These are phyloP conservation scores for Condylostylus longicornis DNA, from an alignment of 1,140 invertebrate genomes.

Conservation along the genomic window DNA sequence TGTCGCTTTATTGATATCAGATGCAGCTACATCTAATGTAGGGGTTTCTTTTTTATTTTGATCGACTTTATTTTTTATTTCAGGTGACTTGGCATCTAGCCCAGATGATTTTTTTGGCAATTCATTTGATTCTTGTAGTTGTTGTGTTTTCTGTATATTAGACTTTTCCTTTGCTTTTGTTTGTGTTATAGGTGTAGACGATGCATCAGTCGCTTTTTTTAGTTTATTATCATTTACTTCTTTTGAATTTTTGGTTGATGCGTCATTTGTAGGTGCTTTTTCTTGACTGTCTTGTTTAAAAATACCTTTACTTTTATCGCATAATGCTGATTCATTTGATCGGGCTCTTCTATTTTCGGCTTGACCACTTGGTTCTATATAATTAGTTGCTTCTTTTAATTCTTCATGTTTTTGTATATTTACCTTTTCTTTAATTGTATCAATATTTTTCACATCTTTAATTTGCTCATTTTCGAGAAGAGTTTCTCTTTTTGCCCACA, in stretches of 20 bases:
- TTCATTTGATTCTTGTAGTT: neutral
- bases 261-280: neutral
- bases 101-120: slow-evolving; percentile 29
- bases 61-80: slow-evolving; percentile 14
- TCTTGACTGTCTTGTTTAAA: slow-evolving; percentile 1
- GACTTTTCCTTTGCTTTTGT: neutral
- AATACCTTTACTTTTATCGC: neutral
- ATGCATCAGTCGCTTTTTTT: neutral
- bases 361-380: slow-evolving; percentile 3
- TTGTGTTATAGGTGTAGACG: neutral
- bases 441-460: slow-evolving; percentile 4
- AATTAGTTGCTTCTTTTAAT: slow-evolving; percentile 4
- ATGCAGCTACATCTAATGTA: neutral
- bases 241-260: neutral
- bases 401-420: slow-evolving; percentile 5
- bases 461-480: neutral
- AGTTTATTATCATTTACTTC: neutral
- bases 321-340: slow-evolving; percentile 6
- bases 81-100: slow-evolving; percentile 32
- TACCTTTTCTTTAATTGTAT: slow-evolving; percentile 3
- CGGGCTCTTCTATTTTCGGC: slow-evolving; percentile 1
- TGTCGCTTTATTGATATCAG: neutral
- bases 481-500: slow-evolving; percentile 6
- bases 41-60: neutral
- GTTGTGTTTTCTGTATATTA: neutral